These are phyloP conservation scores for Gnathonemus echidnorhynchus DNA, from an alignment of 2,113 vertebrate species.

Conservation along the genomic window DNA sequence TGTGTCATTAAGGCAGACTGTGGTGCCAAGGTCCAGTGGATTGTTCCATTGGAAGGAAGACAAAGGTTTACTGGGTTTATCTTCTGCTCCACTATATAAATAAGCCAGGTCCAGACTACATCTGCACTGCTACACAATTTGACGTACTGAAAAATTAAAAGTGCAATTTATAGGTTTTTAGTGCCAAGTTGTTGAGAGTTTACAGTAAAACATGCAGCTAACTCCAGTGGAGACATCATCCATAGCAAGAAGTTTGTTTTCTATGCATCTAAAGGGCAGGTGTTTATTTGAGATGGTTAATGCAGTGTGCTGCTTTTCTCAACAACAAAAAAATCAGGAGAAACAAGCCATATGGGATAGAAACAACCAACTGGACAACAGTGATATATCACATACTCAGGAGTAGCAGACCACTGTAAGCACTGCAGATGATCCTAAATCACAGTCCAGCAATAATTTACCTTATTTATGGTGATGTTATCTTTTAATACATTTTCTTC, in stretches of 20 bases:
- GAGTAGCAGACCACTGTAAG: background rate
- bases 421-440: background rate
- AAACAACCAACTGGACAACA: background rate
- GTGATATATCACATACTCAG: background rate
- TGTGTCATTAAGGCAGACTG: background rate
- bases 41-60: background rate
- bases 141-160: background rate
- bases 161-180: background rate
- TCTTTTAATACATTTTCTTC: background rate
- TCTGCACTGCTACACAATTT: background rate
- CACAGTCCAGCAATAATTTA: background rate
- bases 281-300: background rate
- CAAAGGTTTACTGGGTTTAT: background rate
- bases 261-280: background rate
- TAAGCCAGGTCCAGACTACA: background rate
- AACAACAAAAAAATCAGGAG: background rate
- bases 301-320: background rate
- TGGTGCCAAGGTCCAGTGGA: background rate
- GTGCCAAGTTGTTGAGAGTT: background rate
- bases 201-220: background rate
- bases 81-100: background rate
- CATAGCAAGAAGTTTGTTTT: background rate
- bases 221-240: background rate
- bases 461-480: background rate
- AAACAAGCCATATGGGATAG: background rate